phyloP scores from a whole-genome alignment of 2,797 vertebrate species.

The Melanotaenia trifasciata region DNA sequence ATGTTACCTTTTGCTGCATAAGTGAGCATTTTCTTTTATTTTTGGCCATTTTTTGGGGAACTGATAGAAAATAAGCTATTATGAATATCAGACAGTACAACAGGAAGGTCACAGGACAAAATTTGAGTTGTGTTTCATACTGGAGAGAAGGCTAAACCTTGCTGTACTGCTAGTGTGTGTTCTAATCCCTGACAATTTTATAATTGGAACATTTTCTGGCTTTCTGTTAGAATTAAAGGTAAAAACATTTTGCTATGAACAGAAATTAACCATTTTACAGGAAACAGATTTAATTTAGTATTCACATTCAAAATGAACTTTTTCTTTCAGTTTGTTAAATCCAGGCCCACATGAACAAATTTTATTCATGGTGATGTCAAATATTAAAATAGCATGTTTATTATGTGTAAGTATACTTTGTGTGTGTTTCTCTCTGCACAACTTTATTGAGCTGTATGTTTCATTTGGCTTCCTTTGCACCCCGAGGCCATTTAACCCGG shows the following conservation, averaged over 20 bases:
- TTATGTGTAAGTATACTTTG: too few species aligned
- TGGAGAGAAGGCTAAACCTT: too few species aligned
- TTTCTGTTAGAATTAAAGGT: not conserved
- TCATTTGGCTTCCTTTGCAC: constrained; percentile 13
- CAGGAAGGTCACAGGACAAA: not conserved
- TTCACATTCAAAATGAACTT: not conserved
- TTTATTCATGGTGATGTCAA: not conserved
- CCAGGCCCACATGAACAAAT: not conserved
- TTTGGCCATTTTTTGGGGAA: too few species aligned
- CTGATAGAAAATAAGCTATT: not conserved
- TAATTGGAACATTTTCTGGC: too few species aligned
- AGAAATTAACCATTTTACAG: not conserved
- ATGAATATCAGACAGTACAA: not conserved
- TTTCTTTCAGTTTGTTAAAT: not conserved
- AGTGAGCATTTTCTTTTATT: not conserved
- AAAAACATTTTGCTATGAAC: not conserved
- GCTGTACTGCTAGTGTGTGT: too few species aligned
- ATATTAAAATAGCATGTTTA: not conserved
- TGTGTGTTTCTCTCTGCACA: not conserved
- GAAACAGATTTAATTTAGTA: not conserved
- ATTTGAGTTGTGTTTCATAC: too few species aligned
- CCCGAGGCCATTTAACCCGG: constrained; percentile 66
- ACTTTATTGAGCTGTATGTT: constrained; percentile 16
- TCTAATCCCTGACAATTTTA: too few species aligned
- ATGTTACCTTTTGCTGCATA: not conserved